phyloP scores from a whole-genome alignment of 2,113 vertebrate species.

The Australoheros scitulus region DNA sequence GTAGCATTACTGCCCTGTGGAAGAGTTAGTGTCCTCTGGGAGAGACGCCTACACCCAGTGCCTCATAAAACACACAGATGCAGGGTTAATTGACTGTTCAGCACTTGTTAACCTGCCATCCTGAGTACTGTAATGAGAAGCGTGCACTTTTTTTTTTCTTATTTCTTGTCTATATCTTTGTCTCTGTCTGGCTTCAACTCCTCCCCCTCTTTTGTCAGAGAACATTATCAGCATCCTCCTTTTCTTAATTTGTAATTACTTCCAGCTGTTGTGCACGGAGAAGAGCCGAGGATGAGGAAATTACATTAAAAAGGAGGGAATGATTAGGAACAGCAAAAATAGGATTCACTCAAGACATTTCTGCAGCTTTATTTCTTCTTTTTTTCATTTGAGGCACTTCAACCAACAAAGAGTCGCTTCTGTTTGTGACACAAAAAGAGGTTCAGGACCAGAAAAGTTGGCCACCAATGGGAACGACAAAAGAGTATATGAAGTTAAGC shows the following conservation, averaged over 20 bases:
- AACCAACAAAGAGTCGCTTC: background rate
- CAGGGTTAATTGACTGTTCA: conserved; percentile 98
- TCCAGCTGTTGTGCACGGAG: conserved; percentile 62
- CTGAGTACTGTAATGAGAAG: conserved; percentile 89
- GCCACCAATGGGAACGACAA: too few relatives aligned
- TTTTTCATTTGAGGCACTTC: too few relatives aligned
- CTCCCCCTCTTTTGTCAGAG: conserved; percentile 37
- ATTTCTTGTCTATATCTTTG: conserved; percentile 21
- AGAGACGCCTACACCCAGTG: conserved; percentile 80
- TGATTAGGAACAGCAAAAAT: conserved; percentile 15
- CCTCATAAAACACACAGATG: conserved; percentile 99
- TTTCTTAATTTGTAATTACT: conserved; percentile 90
- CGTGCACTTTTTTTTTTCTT: conserved; percentile 79
- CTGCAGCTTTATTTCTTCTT: too few relatives aligned
- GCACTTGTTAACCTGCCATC: conserved; percentile 88
- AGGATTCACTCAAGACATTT: background rate
- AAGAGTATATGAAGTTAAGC: background rate
- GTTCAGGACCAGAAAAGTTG: background rate
- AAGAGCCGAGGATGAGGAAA: conserved; percentile 30
- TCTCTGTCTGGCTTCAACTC: conserved; percentile 33
- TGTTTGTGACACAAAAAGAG: background rate
- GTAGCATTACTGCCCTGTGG: conserved; percentile 84
- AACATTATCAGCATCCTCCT: conserved; percentile 58
- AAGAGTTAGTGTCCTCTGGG: conserved; percentile 90
- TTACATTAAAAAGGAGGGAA: conserved; percentile 45